Percentiles rank a stretch among this genome's conserved stretches.
Conservation (phyloP, 1,140 invertebrate species). For the Tetraneura akinire region DNA sequence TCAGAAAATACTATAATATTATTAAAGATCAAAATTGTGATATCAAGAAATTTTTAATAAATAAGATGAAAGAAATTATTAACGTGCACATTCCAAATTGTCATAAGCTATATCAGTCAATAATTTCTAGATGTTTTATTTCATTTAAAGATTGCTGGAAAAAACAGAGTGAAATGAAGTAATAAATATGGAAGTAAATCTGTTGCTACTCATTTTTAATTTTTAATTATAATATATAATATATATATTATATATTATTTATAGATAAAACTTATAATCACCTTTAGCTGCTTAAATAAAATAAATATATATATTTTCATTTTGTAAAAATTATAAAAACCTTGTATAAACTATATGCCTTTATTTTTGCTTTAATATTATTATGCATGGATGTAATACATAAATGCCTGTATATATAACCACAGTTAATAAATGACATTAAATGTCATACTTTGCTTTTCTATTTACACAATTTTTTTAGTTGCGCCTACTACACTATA, state of each 20-base stretch:
- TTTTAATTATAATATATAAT: neutral
- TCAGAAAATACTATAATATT: neutral
- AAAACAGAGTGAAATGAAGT: neutral
- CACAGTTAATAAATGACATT: neutral
- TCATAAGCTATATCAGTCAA: neutral
- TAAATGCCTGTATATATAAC: no score
- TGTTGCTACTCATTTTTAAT: neutral
- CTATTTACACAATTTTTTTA: constrained; percentile 2
- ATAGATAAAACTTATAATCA: neutral
- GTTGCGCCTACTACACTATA: neutral
- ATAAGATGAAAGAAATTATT: neutral
- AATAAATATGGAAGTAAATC: neutral
- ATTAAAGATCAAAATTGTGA: constrained; percentile 9
- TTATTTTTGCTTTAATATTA: neutral
- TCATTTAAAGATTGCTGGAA: neutral
- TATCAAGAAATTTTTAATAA: neutral
- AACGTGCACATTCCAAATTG: neutral
- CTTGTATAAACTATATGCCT: neutral
- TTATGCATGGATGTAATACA: neutral
- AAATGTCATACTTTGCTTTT: neutral
- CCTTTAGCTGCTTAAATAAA: no score
- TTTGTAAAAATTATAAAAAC: neutral
- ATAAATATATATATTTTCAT: neutral
- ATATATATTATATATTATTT: neutral
- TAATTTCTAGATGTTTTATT: neutral